phyloP scores from a whole-genome alignment of 2,888 invertebrate genomes.

The Acronicta psi region DNA sequence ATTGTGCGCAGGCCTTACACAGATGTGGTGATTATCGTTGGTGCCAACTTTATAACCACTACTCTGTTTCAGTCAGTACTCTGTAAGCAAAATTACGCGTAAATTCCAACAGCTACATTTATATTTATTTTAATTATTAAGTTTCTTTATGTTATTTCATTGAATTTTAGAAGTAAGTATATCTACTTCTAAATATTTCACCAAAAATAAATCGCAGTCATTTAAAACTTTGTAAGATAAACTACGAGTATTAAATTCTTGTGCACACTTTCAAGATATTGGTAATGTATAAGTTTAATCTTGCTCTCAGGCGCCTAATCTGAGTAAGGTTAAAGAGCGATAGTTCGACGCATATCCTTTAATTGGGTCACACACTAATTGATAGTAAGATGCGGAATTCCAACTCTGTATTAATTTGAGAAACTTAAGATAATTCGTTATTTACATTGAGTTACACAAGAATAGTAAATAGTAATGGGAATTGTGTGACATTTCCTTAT shows the following conservation, averaged over 20 bases:
- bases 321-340: conserved; percentile 74
- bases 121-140: conserved; percentile 19
- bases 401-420: conserved; percentile 63
- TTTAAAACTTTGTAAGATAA: conserved; percentile 29
- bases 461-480: conserved; percentile 8
- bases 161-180: conserved; percentile 11
- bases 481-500: background rate
- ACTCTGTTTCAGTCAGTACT: background rate
- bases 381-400: conserved; percentile 75
- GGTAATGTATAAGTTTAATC: conserved; percentile 60
- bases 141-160: conserved; percentile 13
- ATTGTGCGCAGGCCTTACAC: too few species aligned
- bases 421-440: conserved; percentile 39
- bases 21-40: too few species aligned
- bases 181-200: conserved; percentile 14
- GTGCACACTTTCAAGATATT: conserved; percentile 63
- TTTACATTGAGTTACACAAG: conserved; percentile 20
- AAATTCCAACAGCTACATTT: background rate
- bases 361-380: conserved; percentile 86
- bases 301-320: conserved; percentile 75
- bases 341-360: conserved; percentile 76
- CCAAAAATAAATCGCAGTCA: conserved; percentile 44
- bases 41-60: too few species aligned
- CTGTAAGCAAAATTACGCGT: conserved; percentile 1
- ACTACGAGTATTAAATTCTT: conserved; percentile 50